phyloP scores from a whole-genome alignment of 1,140 invertebrate genomes.

The Coenobita brevimanus region DNA sequence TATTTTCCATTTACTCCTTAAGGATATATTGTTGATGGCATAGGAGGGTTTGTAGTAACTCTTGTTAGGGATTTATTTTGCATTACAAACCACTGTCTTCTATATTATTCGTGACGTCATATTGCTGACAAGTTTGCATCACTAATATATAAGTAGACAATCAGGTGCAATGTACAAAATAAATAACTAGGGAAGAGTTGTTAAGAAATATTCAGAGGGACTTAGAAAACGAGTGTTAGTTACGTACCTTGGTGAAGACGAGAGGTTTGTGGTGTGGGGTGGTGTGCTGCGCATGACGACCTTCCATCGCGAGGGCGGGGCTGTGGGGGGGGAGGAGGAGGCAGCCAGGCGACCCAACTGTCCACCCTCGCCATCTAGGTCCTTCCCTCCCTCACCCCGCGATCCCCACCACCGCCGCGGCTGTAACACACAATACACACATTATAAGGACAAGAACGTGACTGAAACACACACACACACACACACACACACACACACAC shows the following conservation, averaged over 20 bases:
- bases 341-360: slow-evolving; percentile 10
- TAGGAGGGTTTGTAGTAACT: too few relatives aligned
- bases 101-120: too few relatives aligned
- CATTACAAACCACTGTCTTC: too few relatives aligned
- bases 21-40: too few relatives aligned
- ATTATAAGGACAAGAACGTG: neutral
- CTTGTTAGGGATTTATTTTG: too few relatives aligned
- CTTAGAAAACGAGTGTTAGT: too few relatives aligned
- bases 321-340: slow-evolving; percentile 32
- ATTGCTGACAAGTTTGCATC: too few relatives aligned
- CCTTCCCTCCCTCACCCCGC: slow-evolving; percentile 45
- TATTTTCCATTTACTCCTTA: too few relatives aligned
- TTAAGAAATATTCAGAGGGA: too few relatives aligned
- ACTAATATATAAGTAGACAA: too few relatives aligned
- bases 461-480: neutral
- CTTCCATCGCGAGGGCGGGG: slow-evolving; percentile 42
- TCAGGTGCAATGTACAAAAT: too few relatives aligned
- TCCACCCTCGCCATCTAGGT: slow-evolving; percentile 38
- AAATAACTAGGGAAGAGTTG: too few relatives aligned
- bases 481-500: neutral
- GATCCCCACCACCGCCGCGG: slow-evolving; percentile 35
- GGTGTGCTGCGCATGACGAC: slow-evolving; percentile 16
- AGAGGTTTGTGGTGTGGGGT: slow-evolving; percentile 30
- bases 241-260: slow-evolving; percentile 42
- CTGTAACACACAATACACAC: neutral